A percentile compares a stretch with the other conserved stretches of the same genome.
These are phyloP conservation scores for Gallinago paraguaiae DNA, from an alignment of 2,113 vertebrate genomes.

Conservation along the genomic window DNA sequence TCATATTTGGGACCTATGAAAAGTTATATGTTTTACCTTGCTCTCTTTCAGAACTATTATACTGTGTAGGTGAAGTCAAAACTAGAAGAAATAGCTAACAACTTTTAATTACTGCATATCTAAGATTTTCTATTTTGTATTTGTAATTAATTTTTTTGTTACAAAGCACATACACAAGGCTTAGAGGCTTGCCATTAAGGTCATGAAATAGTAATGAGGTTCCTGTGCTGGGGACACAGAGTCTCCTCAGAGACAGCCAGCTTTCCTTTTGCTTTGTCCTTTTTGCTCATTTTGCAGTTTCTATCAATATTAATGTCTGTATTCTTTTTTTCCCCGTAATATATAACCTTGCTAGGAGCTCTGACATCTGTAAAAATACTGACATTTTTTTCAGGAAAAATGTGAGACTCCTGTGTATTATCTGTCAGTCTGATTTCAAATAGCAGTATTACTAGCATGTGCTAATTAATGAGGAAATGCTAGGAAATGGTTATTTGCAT, in stretches of 20 bases:
- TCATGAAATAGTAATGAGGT: constrained; percentile 61
- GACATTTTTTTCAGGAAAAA: neutral
- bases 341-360: neutral
- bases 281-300: constrained; percentile 40
- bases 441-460: neutral
- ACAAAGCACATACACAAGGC: neutral
- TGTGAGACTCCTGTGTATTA: neutral
- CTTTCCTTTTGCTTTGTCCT: constrained; percentile 31
- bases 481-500: neutral
- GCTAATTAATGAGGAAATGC: neutral
- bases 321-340: neutral
- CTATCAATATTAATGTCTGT: constrained; percentile 37
- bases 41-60: neutral
- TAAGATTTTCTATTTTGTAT: neutral
- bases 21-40: neutral
- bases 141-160: constrained; percentile 25
- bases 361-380: neutral
- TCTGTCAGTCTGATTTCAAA: neutral
- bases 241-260: constrained; percentile 30
- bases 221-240: constrained; percentile 37
- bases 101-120: neutral
- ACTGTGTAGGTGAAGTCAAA: neutral
- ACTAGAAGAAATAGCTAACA: neutral
- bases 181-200: constrained; percentile 25
- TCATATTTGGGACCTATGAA: neutral